phyloP scores from a whole-genome alignment of 2,888 invertebrate genomes.

The Patella caerulea region DNA sequence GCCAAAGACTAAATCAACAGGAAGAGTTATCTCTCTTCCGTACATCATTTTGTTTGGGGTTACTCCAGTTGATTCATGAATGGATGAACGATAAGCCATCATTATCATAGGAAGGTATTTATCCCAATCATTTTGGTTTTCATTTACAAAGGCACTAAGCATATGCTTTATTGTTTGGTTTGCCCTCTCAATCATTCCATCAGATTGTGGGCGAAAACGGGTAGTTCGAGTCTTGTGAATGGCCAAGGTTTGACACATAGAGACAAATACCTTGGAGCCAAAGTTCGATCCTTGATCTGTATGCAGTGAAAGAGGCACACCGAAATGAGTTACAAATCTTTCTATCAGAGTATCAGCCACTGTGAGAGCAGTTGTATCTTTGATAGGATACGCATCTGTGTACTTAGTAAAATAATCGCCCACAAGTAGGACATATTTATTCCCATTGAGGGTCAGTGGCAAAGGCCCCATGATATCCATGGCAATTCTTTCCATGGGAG shows the following conservation, averaged over 20 bases:
- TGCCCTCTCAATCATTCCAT: conserved; percentile 25
- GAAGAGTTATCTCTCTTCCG: too few relatives aligned
- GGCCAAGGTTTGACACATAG: neutral
- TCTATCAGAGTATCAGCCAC: too few relatives aligned
- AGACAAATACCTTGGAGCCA: neutral
- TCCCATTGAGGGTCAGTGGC: conserved; percentile 1
- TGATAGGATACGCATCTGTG: conserved; percentile 10
- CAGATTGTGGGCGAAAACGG: neutral
- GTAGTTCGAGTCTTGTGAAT: neutral
- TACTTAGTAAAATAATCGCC: conserved; percentile 14
- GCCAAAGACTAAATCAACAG: too few relatives aligned
- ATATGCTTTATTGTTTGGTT: conserved; percentile 33
- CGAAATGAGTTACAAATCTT: conserved; percentile 1
- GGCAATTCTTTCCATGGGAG: conserved; percentile 15
- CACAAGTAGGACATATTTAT: conserved; percentile 7
- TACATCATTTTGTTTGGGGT: too few relatives aligned
- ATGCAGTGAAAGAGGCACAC: conserved; percentile 1
- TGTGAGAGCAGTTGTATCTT: neutral
- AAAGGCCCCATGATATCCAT: conserved; percentile 16
- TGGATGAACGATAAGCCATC: too few relatives aligned
- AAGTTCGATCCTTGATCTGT: conserved; percentile 14
- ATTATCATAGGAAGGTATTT: conserved; percentile 29
- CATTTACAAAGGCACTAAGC: conserved; percentile 27
- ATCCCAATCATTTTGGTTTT: conserved; percentile 37
- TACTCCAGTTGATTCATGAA: too few relatives aligned